A percentile compares a stretch with the other conserved stretches of the same genome.
Conservation (phyloP, 1,140 invertebrate genomes). For the Plectrocnemia conspersa region DNA sequence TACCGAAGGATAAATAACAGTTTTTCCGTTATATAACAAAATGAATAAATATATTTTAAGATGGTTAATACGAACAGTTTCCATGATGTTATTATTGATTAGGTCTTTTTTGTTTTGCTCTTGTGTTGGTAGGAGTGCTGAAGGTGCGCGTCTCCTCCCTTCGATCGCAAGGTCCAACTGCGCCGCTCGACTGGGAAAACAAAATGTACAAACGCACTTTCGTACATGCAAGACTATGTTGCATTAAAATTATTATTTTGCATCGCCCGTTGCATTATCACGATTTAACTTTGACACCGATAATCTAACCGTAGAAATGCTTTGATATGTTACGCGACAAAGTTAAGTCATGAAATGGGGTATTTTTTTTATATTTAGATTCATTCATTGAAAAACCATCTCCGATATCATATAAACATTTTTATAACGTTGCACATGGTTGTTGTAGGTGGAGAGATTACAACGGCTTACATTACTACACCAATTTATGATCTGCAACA, state of each 20-base stretch:
- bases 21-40: too few relatives aligned
- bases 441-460: constrained; percentile 17
- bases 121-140: constrained; percentile 29
- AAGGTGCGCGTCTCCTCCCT: constrained; percentile 15
- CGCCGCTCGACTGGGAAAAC: constrained; percentile 12
- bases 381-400: not conserved
- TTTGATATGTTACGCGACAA: not conserved
- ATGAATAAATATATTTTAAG: too few relatives aligned
- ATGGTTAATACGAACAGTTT: too few relatives aligned
- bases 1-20: too few relatives aligned
- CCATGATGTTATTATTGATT: constrained; percentile 28
- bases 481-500: constrained; percentile 80
- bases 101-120: constrained; percentile 27
- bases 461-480: constrained; percentile 44
- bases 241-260: constrained; percentile 15
- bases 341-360: not conserved
- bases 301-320: not conserved
- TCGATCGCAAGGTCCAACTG: constrained; percentile 11
- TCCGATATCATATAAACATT: not conserved
- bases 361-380: constrained; percentile 1
- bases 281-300: constrained; percentile 8
- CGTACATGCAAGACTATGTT: constrained; percentile 17
- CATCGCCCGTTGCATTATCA: not conserved
- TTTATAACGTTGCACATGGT: constrained; percentile 7
- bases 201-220: constrained; percentile 25